These are phyloP conservation scores for Drosophila vallismaia DNA, from an alignment of 2,888 invertebrate species.

Conservation along the genomic window DNA sequence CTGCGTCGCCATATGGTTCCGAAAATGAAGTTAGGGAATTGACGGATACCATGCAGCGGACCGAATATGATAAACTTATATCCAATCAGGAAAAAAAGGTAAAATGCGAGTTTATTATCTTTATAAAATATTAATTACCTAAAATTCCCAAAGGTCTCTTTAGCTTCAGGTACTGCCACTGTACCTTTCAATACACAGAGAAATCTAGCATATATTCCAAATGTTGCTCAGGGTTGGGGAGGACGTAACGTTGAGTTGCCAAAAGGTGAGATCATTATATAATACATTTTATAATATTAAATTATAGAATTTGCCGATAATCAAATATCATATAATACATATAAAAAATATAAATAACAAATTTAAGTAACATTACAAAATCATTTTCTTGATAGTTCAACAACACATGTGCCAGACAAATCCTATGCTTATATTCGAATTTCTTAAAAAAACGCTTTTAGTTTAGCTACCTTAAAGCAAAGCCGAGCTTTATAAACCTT, in stretches of 20 bases:
- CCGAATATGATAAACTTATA: background rate
- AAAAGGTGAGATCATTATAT: slow-evolving; percentile 71
- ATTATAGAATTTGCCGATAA: too few species aligned
- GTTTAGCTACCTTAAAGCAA: too few species aligned
- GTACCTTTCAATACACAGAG: slow-evolving; percentile 69
- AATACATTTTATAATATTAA: too few species aligned
- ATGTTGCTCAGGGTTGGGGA: slow-evolving; percentile 83
- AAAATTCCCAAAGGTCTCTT: background rate
- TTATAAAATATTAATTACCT: background rate
- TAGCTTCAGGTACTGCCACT: background rate
- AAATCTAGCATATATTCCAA: slow-evolving; percentile 83
- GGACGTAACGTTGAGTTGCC: slow-evolving; percentile 82
- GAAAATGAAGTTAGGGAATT: slow-evolving; percentile 33
- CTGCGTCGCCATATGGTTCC: slow-evolving; percentile 37
- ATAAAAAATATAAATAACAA: too few species aligned
- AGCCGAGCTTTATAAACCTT: too few species aligned
- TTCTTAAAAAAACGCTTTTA: too few species aligned
- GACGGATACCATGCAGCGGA: background rate
- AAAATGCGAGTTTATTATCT: slow-evolving; percentile 1
- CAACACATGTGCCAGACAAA: too few species aligned
- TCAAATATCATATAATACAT: too few species aligned
- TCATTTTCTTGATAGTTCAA: too few species aligned
- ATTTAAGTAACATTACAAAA: too few species aligned
- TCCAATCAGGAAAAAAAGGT: slow-evolving; percentile 8
- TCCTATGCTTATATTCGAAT: too few species aligned